These are phyloP conservation scores for Kryptolebias marmoratus DNA, from an alignment of 2,113 vertebrate genomes.

Conservation along the genomic window DNA sequence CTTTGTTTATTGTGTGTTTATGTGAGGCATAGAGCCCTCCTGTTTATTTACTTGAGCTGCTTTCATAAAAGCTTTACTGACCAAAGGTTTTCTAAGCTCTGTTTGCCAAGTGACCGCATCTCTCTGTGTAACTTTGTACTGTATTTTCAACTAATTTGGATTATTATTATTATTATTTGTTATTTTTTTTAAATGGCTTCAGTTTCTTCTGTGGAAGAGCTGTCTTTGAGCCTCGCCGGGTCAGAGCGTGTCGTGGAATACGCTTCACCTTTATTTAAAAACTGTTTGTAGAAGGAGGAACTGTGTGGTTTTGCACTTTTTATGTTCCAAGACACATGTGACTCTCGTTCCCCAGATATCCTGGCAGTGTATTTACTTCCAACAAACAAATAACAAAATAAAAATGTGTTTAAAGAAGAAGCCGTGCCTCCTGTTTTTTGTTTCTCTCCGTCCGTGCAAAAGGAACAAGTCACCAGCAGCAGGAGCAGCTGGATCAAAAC, in stretches of 20 bases:
- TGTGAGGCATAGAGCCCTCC: slow-evolving; percentile 49
- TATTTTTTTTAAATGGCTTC: slow-evolving; percentile 47
- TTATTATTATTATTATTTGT: too few species aligned
- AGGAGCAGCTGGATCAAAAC: slow-evolving; percentile 14
- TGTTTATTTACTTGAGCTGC: slow-evolving; percentile 75
- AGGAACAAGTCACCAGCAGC: background rate
- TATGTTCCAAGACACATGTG: slow-evolving; percentile 76
- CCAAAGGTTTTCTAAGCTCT: slow-evolving; percentile 69
- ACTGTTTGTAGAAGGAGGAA: slow-evolving; percentile 75
- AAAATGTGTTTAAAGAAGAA: slow-evolving; percentile 70
- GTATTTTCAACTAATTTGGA: slow-evolving; percentile 74
- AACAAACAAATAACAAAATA: slow-evolving; percentile 76
- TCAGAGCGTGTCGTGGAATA: slow-evolving; percentile 71
- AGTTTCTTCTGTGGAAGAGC: slow-evolving; percentile 71
- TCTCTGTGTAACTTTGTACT: slow-evolving; percentile 73
- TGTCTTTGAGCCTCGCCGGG: slow-evolving; percentile 72
- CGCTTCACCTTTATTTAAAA: slow-evolving; percentile 82
- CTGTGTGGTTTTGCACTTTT: slow-evolving; percentile 83
- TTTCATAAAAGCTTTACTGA: slow-evolving; percentile 67
- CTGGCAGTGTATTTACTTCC: slow-evolving; percentile 78
- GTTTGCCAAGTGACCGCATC: slow-evolving; percentile 57
- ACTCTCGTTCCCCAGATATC: slow-evolving; percentile 72
- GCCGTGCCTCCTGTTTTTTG: background rate
- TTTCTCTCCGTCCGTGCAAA: background rate
- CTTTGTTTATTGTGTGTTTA: slow-evolving; percentile 45